Evolutionary conservation across 2,797 vertebrate species (phyloP).

Genomic region (Danio aesculapii): DNA sequence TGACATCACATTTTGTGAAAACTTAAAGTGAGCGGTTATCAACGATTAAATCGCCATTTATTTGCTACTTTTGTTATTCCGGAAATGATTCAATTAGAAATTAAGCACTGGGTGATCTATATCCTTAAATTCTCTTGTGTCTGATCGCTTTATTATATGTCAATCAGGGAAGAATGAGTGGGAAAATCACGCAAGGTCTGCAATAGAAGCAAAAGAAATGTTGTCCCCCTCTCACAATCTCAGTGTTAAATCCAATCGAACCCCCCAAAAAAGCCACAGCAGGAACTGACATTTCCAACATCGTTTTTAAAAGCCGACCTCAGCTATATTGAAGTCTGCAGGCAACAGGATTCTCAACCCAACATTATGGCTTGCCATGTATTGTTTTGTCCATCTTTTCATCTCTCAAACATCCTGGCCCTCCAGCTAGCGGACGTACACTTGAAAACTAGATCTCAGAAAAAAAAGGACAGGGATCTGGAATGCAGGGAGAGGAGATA

Average conservation of each 20-base stretch:
- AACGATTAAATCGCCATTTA: too few species aligned
- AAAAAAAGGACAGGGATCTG: constrained; percentile 17
- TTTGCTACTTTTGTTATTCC: too few species aligned
- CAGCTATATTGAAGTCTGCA: constrained; percentile 25
- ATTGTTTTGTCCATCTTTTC: constrained; percentile 43
- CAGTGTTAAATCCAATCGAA: constrained; percentile 10
- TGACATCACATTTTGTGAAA: too few species aligned
- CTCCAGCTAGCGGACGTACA: constrained; percentile 25
- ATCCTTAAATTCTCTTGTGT: not conserved
- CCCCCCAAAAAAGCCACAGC: not conserved
- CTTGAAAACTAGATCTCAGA: constrained; percentile 21
- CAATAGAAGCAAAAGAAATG: not conserved
- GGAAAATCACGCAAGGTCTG: not conserved
- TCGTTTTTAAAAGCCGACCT: constrained; percentile 34
- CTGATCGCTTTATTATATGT: constrained; percentile 5
- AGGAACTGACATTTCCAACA: constrained; percentile 30
- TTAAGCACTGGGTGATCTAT: not conserved
- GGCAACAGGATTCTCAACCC: constrained; percentile 40
- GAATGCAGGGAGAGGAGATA: constrained; percentile 40
- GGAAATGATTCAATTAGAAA: too few species aligned
- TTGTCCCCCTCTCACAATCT: not conserved
- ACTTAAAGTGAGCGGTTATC: too few species aligned
- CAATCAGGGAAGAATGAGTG: not conserved
- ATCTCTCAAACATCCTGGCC: constrained; percentile 39
- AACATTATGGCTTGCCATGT: constrained; percentile 28